These are phyloP conservation scores for Blera fallax DNA, from an alignment of 2,888 invertebrate genomes.

Conservation along the genomic window DNA sequence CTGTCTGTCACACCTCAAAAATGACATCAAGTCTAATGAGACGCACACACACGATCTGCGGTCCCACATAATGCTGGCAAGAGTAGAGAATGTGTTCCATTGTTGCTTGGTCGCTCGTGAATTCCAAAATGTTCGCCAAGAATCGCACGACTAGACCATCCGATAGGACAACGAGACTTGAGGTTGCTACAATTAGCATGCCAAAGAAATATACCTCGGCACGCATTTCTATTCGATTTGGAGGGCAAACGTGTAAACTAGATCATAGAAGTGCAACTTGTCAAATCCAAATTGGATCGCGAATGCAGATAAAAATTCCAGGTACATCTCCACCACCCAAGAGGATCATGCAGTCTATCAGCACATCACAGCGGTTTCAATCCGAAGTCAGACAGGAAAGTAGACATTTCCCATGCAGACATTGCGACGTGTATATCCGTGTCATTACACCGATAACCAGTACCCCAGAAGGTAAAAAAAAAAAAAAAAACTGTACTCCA, in stretches of 20 bases:
- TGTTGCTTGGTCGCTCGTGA: constrained; percentile 7
- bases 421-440: constrained; percentile 15
- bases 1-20: constrained; percentile 56
- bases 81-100: constrained; percentile 28
- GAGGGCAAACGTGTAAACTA: neutral
- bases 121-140: constrained; percentile 47
- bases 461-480: neutral
- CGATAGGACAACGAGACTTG: neutral
- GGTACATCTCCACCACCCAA: neutral
- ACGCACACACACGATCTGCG: neutral
- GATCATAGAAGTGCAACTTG: neutral
- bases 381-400: neutral
- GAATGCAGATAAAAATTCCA: neutral
- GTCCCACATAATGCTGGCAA: neutral
- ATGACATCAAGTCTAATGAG: constrained; percentile 20
- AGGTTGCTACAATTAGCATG: neutral
- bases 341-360: neutral
- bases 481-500: neutral
- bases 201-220: neutral
- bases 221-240: neutral
- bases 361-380: neutral
- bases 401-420: neutral
- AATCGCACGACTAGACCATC: constrained; percentile 10
- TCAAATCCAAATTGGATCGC: neutral
- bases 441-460: constrained; percentile 18